Evolutionary conservation across 1,140 invertebrate species (phyloP).

Genomic region (Drosophila ercepeae): DNA sequence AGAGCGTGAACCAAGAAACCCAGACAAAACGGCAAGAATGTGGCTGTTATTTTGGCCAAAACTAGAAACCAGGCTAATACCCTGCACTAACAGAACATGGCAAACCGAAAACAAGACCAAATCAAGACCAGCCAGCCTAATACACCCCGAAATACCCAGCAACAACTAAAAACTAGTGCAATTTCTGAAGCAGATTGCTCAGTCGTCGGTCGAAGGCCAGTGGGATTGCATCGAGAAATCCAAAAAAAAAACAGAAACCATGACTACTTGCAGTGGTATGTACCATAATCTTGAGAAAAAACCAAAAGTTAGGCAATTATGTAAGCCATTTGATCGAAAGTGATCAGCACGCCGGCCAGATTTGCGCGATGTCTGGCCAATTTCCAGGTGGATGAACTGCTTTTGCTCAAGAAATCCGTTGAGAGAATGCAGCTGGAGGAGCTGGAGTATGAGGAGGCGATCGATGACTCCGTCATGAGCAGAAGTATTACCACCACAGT

Average conservation of each 20-base stretch:
- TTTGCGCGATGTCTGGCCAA: conserved; percentile 62
- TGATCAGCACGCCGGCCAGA: conserved; percentile 51
- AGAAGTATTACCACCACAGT: neutral
- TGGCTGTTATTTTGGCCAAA: neutral
- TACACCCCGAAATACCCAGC: conserved; percentile 8
- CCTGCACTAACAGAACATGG: neutral
- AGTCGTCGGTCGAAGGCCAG: conserved; percentile 35
- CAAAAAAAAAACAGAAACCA: conserved; percentile 3
- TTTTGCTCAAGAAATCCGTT: conserved; percentile 59
- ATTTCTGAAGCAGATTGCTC: conserved; percentile 10
- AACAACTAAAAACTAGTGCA: neutral
- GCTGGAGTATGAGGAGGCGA: neutral
- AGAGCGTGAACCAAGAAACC: conserved; percentile 31
- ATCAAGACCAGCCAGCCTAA: neutral
- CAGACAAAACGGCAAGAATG: conserved; percentile 24
- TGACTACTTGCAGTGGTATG: conserved; percentile 61
- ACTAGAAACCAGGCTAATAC: neutral
- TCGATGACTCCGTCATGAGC: neutral
- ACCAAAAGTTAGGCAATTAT: neutral
- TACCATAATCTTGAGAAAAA: conserved; percentile 3
- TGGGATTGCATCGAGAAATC: conserved; percentile 1
- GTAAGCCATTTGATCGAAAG: conserved; percentile 20
- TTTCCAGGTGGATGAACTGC: conserved; percentile 60
- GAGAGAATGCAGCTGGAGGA: conserved; percentile 38
- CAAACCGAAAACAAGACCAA: neutral